Evolutionary conservation across 1,140 invertebrate species (phyloP).

Genomic region (Drosophila eugracilis): DNA sequence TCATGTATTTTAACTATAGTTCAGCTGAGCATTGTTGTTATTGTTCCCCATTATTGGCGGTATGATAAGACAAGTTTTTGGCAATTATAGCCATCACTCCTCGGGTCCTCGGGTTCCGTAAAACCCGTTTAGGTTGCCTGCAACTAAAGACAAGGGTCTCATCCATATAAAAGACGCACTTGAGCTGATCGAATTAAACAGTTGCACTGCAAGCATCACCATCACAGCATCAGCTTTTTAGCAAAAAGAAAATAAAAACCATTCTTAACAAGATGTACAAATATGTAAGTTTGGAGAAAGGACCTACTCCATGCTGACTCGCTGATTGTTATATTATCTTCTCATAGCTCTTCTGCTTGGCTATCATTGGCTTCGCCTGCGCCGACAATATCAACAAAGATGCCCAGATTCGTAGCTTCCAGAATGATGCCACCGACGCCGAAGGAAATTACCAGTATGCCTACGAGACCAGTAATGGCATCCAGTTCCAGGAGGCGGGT

Average conservation of each 20-base stretch:
- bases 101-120: conserved; percentile 42
- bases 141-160: conserved; percentile 25
- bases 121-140: conserved; percentile 60
- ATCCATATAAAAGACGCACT: conserved; percentile 74
- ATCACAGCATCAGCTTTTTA: conserved; percentile 40
- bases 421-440: conserved; percentile 77
- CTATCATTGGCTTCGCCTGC: conserved; percentile 63
- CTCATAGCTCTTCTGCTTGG: conserved; percentile 65
- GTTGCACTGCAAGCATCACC: conserved; percentile 68
- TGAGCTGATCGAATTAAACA: conserved; percentile 66
- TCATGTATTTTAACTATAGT: conserved; percentile 72
- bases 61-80: conserved; percentile 65
- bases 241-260: conserved; percentile 2
- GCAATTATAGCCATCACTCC: conserved; percentile 68
- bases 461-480: conserved; percentile 82
- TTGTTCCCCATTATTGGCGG: conserved; percentile 68
- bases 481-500: conserved; percentile 76
- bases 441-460: conserved; percentile 80
- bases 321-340: conserved; percentile 5
- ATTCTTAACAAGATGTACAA: conserved; percentile 63
- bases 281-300: conserved; percentile 65
- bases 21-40: conserved; percentile 47
- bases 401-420: conserved; percentile 80
- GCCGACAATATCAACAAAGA: conserved; percentile 83
- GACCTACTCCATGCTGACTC: not conserved